These are phyloP conservation scores for Anguilla megastoma DNA, from an alignment of 2,797 vertebrate species.

Conservation along the genomic window DNA sequence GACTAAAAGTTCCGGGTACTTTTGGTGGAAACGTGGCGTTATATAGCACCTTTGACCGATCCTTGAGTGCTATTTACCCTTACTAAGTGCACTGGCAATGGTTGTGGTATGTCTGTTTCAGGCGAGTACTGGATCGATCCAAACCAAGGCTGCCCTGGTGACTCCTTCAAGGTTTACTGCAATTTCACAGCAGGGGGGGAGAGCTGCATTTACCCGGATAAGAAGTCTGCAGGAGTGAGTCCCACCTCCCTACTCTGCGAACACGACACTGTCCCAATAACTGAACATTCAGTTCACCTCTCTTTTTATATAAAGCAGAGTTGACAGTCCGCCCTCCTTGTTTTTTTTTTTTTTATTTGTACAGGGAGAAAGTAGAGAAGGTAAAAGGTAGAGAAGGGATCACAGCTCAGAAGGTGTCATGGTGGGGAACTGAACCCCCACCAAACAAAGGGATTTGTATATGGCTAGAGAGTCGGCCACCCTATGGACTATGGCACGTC, in stretches of 20 bases:
- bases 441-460: neutral
- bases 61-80: neutral
- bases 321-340: neutral
- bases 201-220: conserved; percentile 91
- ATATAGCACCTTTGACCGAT: neutral
- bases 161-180: conserved; percentile 96
- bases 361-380: neutral
- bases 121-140: conserved; percentile 98
- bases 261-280: neutral
- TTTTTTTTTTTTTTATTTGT: neutral
- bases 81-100: neutral
- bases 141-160: conserved; percentile 94
- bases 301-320: neutral
- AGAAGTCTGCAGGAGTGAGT: conserved; percentile 89
- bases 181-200: conserved; percentile 95
- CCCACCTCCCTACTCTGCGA: neutral
- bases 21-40: neutral
- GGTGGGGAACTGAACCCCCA: neutral
- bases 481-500: neutral
- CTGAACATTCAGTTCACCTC: neutral
- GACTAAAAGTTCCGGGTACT: too few species aligned
- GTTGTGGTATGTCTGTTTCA: conserved; percentile 50
- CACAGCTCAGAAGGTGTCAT: neutral
- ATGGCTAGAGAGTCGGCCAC: neutral
- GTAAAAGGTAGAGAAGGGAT: neutral